Conservation (phyloP, 2,888 invertebrate genomes). For the Nomada hirtipes region DNA sequence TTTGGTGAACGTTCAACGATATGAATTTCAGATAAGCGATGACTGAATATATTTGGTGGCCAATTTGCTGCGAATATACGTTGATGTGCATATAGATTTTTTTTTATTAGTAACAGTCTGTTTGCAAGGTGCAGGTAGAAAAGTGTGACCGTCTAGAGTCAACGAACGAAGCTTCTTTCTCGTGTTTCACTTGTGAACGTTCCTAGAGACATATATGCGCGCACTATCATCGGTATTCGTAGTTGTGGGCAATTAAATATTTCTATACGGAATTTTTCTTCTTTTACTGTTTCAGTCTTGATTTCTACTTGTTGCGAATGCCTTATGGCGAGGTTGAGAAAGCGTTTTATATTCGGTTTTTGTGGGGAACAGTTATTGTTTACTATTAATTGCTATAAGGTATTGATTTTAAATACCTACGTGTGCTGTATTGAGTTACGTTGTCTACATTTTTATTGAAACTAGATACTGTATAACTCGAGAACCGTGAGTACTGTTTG, state of each 20-base stretch:
- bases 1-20: not conserved
- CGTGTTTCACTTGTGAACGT: constrained; percentile 11
- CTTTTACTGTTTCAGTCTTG: not conserved
- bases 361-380: too few species aligned
- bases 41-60: not conserved
- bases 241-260: not conserved
- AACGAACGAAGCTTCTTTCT: constrained; percentile 21
- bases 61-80: constrained; percentile 17
- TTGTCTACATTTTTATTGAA: too few species aligned
- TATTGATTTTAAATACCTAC: too few species aligned
- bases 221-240: too few species aligned
- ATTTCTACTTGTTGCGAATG: too few species aligned
- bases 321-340: too few species aligned
- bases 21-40: not conserved
- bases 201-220: not conserved
- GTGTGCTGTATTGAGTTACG: too few species aligned
- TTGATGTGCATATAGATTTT: not conserved
- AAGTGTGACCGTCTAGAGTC: constrained; percentile 4
- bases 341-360: too few species aligned
- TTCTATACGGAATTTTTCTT: constrained; percentile 3
- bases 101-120: constrained; percentile 44
- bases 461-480: too few species aligned
- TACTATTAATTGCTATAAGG: too few species aligned
- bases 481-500: too few species aligned
- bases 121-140: constrained; percentile 14